Evolutionary conservation across 2,113 vertebrate genomes (phyloP).

Genomic region (Misgurnus anguillicaudatus): DNA sequence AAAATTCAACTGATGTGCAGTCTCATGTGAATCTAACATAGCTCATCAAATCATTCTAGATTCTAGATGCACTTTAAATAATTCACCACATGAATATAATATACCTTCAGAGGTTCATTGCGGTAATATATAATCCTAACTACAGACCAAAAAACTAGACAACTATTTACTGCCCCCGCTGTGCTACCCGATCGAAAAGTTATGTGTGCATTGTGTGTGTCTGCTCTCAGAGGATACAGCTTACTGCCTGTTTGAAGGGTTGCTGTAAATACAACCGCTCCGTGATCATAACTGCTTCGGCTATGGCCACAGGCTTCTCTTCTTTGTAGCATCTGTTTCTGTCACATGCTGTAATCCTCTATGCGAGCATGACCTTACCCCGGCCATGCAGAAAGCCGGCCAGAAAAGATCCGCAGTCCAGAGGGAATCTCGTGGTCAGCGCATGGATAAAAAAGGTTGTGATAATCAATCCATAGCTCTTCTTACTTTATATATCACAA

Average conservation of each 20-base stretch:
- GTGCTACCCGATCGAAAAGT: not conserved
- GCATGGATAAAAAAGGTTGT: not conserved
- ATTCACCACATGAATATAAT: no score
- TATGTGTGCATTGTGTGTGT: conserved; percentile 29
- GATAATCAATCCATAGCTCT: not conserved
- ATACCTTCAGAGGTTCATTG: no score
- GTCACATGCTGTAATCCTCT: conserved; percentile 31
- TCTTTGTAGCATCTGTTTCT: conserved; percentile 30
- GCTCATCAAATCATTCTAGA: no score
- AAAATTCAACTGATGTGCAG: no score
- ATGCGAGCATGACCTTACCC: conserved; percentile 27
- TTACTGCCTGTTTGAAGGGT: not conserved
- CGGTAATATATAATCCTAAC: not conserved
- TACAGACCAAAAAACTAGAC: not conserved
- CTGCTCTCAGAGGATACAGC: not conserved
- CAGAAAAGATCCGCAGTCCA: not conserved
- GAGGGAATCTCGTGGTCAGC: not conserved
- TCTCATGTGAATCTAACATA: no score
- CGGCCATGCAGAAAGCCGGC: not conserved
- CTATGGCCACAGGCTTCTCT: conserved; percentile 15
- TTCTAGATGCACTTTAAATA: no score
- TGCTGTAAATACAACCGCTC: not conserved
- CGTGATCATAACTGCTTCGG: not conserved
- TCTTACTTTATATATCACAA: not conserved
- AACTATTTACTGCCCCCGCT: not conserved